These are phyloP conservation scores for Oriolus oriolus DNA, from an alignment of 2,113 vertebrate species.

Conservation along the genomic window DNA sequence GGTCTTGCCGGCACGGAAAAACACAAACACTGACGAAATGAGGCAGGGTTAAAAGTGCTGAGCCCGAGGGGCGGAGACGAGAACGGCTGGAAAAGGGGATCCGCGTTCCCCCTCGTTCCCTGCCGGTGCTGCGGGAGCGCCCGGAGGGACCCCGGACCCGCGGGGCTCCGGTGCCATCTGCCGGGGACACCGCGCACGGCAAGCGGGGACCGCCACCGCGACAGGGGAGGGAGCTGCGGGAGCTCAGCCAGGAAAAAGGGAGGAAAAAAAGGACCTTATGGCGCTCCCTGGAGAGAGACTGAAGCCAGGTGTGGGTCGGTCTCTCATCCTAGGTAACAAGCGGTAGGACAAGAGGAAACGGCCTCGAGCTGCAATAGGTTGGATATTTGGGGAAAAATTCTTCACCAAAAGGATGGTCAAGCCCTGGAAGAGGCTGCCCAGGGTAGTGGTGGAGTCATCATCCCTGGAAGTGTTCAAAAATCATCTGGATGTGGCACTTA, in stretches of 20 bases:
- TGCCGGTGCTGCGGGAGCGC: background rate
- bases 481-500: background rate
- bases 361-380: background rate
- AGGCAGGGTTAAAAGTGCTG: background rate
- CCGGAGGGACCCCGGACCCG: background rate
- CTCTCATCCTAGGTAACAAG: background rate
- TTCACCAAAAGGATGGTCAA: background rate
- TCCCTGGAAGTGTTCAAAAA: background rate
- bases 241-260: background rate
- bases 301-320: background rate
- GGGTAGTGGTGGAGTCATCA: too few relatives aligned
- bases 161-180: background rate
- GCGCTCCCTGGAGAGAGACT: background rate
- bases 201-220: background rate
- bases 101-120: too few relatives aligned
- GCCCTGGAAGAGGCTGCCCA: background rate
- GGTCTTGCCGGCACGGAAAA: background rate
- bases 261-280: fast-evolving
- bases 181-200: background rate
- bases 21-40: too few relatives aligned
- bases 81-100: background rate
- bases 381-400: background rate
- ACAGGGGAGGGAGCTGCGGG: background rate
- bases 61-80: background rate
- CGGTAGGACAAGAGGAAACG: background rate